These are phyloP conservation scores for Psittacula echo DNA, from an alignment of 2,797 vertebrate genomes.

Conservation along the genomic window DNA sequence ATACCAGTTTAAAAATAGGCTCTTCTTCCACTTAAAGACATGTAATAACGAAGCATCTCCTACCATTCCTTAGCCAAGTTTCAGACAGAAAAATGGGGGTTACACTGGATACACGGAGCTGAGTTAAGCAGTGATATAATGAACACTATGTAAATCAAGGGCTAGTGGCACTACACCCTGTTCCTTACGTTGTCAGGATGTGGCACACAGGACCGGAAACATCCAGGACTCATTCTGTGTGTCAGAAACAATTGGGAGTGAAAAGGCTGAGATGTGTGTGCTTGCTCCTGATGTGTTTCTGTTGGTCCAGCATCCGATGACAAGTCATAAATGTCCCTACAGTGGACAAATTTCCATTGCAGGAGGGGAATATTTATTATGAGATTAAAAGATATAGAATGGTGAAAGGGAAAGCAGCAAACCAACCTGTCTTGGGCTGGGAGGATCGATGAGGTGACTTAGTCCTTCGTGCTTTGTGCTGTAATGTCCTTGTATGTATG, in stretches of 20 bases:
- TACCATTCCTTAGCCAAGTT: slow-evolving; percentile 35
- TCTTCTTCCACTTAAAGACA: slow-evolving; percentile 35
- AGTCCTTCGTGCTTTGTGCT: background rate
- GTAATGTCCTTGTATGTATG: background rate
- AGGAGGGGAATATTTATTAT: slow-evolving; percentile 29
- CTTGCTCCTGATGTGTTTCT: background rate
- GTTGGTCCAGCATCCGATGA: background rate
- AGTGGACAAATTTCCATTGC: background rate
- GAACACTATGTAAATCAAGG: slow-evolving; percentile 63
- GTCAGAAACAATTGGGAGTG: background rate
- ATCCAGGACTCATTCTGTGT: background rate
- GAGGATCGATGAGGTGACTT: slow-evolving; percentile 54
- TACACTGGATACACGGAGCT: slow-evolving; percentile 8
- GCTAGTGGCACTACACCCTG: background rate
- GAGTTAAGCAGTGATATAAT: slow-evolving; percentile 50
- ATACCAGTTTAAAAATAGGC: slow-evolving; percentile 40
- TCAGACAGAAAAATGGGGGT: slow-evolving; percentile 53
- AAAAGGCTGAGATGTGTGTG: background rate
- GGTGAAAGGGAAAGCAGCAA: slow-evolving; percentile 30
- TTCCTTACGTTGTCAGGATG: background rate
- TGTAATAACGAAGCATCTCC: slow-evolving; percentile 59
- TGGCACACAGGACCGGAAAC: background rate
- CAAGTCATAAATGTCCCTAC: slow-evolving; percentile 5
- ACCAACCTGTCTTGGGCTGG: background rate
- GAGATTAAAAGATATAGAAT: slow-evolving; percentile 19